phyloP scores from a whole-genome alignment of 2,797 vertebrate genomes.

The Rhinella marina region DNA sequence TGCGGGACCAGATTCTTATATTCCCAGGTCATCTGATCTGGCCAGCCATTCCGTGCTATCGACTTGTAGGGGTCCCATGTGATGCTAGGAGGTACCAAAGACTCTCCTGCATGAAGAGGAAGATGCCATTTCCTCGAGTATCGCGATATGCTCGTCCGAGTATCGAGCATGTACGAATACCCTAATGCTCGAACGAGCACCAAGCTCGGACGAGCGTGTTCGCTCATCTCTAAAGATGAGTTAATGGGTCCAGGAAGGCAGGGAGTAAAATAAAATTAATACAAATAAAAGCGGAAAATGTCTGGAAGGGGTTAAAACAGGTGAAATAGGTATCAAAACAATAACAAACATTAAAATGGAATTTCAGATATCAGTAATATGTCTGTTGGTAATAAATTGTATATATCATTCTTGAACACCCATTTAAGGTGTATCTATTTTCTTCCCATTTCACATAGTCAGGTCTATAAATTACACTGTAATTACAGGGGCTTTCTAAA shows the following conservation, averaged over 20 bases:
- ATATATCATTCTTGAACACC: not conserved
- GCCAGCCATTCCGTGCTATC: no score
- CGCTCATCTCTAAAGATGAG: no score
- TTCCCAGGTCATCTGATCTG: no score
- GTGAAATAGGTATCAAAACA: not conserved
- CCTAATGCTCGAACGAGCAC: no score
- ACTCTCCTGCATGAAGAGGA: no score
- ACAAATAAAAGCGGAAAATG: not conserved
- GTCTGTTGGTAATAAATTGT: not conserved
- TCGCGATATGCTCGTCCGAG: no score
- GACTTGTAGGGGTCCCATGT: no score
- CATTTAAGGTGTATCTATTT: not conserved
- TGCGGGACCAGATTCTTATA: no score
- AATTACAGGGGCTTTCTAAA: constrained; percentile 12
- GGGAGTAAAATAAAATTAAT: not conserved
- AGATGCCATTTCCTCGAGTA: no score
- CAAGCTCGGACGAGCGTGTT: no score
- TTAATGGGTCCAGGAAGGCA: not conserved
- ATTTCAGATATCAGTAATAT: not conserved
- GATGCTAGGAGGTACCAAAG: no score
- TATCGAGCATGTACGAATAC: no score
- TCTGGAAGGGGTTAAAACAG: not conserved
- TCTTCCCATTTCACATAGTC: constrained; percentile 17
- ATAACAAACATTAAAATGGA: not conserved
- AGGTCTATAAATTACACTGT: not conserved